A percentile compares a stretch with the other conserved stretches of the same genome.
Evolutionary conservation across 2,113 vertebrate species (phyloP).

Genomic region (Delphinus delphis): DNA sequence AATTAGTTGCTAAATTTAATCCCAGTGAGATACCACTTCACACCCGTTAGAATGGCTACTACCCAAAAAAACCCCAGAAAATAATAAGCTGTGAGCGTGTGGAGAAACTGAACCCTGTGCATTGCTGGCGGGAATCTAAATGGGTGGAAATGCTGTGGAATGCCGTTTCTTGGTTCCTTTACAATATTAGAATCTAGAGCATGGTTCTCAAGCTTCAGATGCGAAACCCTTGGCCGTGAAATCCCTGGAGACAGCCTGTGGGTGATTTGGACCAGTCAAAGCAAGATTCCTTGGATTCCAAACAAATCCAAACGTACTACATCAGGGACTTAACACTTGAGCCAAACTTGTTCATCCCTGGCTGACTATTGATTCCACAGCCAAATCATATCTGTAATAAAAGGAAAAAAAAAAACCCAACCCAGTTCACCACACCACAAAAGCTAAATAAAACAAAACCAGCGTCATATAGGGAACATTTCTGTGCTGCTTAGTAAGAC

Average conservation of each 20-base stretch:
- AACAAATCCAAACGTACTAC: rapidly evolving
- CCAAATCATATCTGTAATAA: neutral
- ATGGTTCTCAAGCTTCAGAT: neutral
- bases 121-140: neutral
- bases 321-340: neutral
- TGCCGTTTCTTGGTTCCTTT: neutral
- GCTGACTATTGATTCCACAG: neutral
- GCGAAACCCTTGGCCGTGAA: neutral
- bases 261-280: neutral
- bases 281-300: neutral
- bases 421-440: neutral
- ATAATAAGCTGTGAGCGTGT: neutral
- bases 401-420: neutral
- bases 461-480: rapidly evolving
- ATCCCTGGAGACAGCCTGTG: neutral
- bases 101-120: neutral
- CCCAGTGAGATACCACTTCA: neutral
- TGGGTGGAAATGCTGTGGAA: neutral
- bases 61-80: neutral
- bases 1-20: neutral
- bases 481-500: neutral
- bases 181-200: neutral
- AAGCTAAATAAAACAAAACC: neutral
- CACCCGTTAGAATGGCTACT: neutral
- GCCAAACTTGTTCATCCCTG: neutral